phyloP scores from a whole-genome alignment of 1,140 invertebrate species.

The Leptinotarsa lineolata region DNA sequence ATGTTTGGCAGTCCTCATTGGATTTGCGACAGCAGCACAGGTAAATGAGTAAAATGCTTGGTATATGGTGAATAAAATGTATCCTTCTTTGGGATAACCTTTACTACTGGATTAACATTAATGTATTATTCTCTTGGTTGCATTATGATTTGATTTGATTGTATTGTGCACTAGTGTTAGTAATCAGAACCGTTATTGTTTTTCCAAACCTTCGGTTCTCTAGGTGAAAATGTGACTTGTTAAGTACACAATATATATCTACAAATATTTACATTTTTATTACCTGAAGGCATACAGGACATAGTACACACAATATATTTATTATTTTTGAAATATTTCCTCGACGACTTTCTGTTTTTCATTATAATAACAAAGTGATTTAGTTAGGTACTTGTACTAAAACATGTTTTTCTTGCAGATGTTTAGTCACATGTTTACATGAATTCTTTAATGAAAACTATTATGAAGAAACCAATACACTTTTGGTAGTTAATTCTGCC shows the following conservation, averaged over 20 bases:
- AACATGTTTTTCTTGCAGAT: conserved; percentile 2
- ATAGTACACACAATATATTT: neutral
- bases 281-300: neutral
- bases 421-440: neutral
- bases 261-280: conserved; percentile 21
- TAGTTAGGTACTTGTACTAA: neutral
- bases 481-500: too few species aligned
- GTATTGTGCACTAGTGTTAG: neutral
- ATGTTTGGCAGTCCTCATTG: conserved; percentile 27
- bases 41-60: conserved; percentile 18
- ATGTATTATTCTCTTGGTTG: conserved; percentile 3
- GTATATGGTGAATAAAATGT: neutral
- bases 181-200: neutral
- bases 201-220: neutral
- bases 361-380: neutral
- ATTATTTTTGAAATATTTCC: neutral
- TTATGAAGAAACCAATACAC: too few species aligned
- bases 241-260: neutral
- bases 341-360: neutral
- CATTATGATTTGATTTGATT: neutral
- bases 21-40: conserved; percentile 32
- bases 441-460: neutral
- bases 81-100: conserved; percentile 26
- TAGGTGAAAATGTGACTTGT: neutral
- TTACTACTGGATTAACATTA: neutral